Conservation (phyloP, 2,113 vertebrate genomes). For the Thalassarche chlororhynchos region DNA sequence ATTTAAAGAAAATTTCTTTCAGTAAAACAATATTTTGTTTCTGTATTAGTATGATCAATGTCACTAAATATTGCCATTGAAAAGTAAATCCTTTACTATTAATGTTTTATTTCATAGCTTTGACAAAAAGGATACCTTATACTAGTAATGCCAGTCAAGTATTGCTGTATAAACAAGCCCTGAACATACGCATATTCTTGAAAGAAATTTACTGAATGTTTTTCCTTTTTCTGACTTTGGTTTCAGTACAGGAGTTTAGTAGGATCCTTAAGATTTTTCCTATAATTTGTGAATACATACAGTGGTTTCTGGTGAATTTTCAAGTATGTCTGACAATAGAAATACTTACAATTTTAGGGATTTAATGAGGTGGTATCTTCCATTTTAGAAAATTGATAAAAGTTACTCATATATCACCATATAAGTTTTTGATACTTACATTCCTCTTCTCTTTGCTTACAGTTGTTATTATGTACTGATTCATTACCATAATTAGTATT, state of each 20-base stretch:
- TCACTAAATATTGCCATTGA: background rate
- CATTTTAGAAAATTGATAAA: background rate
- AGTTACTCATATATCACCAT: background rate
- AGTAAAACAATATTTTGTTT: background rate
- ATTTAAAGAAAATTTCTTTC: background rate
- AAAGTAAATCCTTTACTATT: background rate
- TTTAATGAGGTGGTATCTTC: background rate
- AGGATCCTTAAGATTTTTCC: background rate
- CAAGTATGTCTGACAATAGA: background rate
- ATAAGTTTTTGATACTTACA: background rate
- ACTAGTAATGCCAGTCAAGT: no score
- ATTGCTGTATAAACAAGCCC: background rate
- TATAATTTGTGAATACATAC: background rate
- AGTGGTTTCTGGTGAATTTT: background rate
- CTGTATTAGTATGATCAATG: background rate
- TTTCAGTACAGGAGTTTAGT: background rate
- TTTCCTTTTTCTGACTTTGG: background rate
- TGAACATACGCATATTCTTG: background rate
- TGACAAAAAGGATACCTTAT: background rate
- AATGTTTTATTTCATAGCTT: background rate
- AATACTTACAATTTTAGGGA: background rate
- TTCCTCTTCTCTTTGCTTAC: background rate
- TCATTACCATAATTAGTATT: background rate
- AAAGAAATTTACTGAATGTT: background rate
- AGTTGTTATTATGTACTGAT: background rate